A percentile compares a stretch with the other conserved stretches of the same genome.
These are phyloP conservation scores for Mesocentrotus franciscanus DNA, from an alignment of 53 echinoderm and acorn worm species.

Conservation along the genomic window DNA sequence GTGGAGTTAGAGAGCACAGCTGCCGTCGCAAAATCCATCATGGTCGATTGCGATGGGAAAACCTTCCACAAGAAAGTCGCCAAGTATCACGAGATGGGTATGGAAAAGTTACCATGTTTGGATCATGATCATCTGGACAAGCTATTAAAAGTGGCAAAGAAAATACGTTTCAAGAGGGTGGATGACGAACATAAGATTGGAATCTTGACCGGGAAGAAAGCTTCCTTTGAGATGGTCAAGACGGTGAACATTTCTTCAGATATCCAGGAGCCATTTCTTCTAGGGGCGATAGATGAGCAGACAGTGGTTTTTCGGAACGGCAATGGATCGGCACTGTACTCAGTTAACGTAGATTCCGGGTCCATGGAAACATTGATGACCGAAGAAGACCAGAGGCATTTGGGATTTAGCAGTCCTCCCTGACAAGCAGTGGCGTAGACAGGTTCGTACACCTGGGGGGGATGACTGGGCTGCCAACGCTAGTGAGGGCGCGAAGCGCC, in stretches of 20 bases:
- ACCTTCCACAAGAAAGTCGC: constrained; percentile 1
- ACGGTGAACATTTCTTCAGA: constrained; percentile 24
- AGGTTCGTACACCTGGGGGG: too few species aligned
- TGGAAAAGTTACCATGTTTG: not conserved
- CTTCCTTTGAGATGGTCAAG: constrained; percentile 50
- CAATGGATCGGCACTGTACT: not conserved
- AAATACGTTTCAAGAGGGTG: constrained; percentile 18
- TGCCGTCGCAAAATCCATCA: not conserved
- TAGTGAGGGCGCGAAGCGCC: too few species aligned
- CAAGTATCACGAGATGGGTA: not conserved
- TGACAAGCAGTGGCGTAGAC: too few species aligned
- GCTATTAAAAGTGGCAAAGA: not conserved
- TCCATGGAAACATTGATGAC: not conserved
- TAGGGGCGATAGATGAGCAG: not conserved
- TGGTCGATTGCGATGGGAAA: constrained; percentile 37
- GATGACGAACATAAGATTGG: not conserved
- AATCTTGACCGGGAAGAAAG: not conserved
- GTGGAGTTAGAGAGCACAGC: not conserved
- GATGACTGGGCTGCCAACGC: too few species aligned
- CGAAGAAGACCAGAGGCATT: not conserved
- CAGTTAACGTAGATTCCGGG: not conserved
- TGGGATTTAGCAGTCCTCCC: constrained; percentile 52
- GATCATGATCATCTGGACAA: not conserved
- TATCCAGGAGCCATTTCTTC: constrained; percentile 47
- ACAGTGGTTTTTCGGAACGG: constrained; percentile 35